Conservation (phyloP, 2,888 invertebrate species). For the Mellilla xanthometata region DNA sequence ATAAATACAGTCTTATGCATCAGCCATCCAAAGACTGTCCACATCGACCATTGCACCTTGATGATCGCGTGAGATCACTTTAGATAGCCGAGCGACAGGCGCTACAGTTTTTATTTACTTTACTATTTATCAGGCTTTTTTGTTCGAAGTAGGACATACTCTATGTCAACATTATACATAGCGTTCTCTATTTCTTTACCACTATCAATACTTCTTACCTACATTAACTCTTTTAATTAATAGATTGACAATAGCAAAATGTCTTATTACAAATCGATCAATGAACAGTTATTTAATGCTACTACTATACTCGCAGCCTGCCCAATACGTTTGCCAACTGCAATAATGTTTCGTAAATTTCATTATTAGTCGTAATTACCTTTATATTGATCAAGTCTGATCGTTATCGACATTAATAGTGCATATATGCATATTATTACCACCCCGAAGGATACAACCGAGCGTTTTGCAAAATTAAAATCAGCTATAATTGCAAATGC, state of each 20-base stretch:
- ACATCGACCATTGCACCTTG: too few species aligned
- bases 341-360: slow-evolving; percentile 45
- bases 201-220: neutral
- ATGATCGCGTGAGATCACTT: too few species aligned
- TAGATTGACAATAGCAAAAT: slow-evolving; percentile 5
- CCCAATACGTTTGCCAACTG: slow-evolving; percentile 4
- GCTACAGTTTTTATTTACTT: too few species aligned
- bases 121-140: too few species aligned
- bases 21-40: too few species aligned
- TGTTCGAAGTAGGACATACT: too few species aligned
- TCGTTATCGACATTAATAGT: slow-evolving; percentile 43
- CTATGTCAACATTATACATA: too few species aligned
- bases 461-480: slow-evolving; percentile 1
- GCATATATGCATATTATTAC: slow-evolving; percentile 9
- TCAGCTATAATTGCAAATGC: neutral
- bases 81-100: too few species aligned
- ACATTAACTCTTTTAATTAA: slow-evolving; percentile 7
- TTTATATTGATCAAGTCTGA: slow-evolving; percentile 48
- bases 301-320: neutral
- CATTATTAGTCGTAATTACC: slow-evolving; percentile 53
- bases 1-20: too few species aligned
- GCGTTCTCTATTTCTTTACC: too few species aligned
- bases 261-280: slow-evolving; percentile 8
- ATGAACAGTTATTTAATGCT: slow-evolving; percentile 2
- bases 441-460: slow-evolving; percentile 13